Evolutionary conservation across 2,797 vertebrate genomes (phyloP), one percentile per base, ranked within the genome.

Genomic region (Loriculus beryllinus): DNA sequence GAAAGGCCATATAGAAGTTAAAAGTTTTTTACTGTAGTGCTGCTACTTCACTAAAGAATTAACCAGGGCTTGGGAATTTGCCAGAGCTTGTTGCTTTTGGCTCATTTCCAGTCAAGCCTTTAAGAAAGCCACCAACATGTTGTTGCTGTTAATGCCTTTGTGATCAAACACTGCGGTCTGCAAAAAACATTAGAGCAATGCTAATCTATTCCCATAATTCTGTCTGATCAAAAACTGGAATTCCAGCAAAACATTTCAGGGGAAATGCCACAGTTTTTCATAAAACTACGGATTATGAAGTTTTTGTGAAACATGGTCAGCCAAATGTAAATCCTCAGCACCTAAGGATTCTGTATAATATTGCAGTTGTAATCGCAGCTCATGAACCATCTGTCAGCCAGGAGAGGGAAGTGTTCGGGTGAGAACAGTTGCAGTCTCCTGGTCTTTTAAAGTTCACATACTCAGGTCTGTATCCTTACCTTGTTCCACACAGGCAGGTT

Each of bases 1-100:
- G 65, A 59, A 82, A 68, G 51, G 31, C 35, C n/a, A 6, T 60
- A 19, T 59, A n/a, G 48, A 91, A 86, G 62, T 82, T 91, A 47
- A 28, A 82, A 76, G 45, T 81, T 95, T 93, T 82, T 82, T 94
- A 77, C 89, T 94, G 71, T 88, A 48, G 14, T 85, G 23, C 45
- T 74, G 39, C 80, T 89, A 5, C 77, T 91, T 87, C 68, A 48
- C 64, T 74, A 14, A 95, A 72, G 78, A 92, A 91, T 75, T 88
- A 95, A 69, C 21, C 52, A 56, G 59, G 64, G 40, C 37, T 94
- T 93, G 86, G 70, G 82, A 94, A 54, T 95, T 92, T 83, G 82
- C 86, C 94, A 93, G 78, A 92, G 25, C 35, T 86, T 96, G 89
- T 91, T 94, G 71, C 52, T 69, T 81, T 83, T 96, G 95, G 93